Evolutionary conservation across 2,888 invertebrate species (phyloP), one percentile per base, ranked within the genome.

Genomic region (Creontiades dilutus): DNA sequence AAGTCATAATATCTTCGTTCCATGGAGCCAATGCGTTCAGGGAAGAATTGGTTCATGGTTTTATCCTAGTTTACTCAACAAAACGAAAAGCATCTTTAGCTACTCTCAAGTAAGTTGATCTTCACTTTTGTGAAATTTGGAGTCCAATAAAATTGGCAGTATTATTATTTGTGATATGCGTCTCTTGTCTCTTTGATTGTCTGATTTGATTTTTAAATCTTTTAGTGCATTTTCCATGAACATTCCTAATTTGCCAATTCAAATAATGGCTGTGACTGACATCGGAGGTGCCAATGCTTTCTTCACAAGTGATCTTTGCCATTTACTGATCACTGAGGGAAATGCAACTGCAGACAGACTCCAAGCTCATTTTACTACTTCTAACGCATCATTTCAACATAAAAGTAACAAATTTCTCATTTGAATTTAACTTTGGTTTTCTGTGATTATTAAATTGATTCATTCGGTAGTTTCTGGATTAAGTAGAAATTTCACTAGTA

Each of bases 51-150:
- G 97, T 98, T 91, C 99, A 99, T 93, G 99, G 99, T 46, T 98
- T 98, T 93, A 97, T 99, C 92, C 95, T 99, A 91, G 97, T 98
- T 90, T 99, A 98, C 93, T 99, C 98, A 0, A 97, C 98, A 12
- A 98, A 98, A 93, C 95, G 99, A 93, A 97, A 97, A 95, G 98
- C 99, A 46, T 99, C 98, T 14, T 95, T 99, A 92, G 97, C 98
- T 7, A 98, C 98, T 75, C 95, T 99, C 91, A 97, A 96, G 98
- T 97, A 94, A 94, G 95, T 94, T 68, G 37, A 28, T 84, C 23
- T 16, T 19, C 16, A n/a, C n/a, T n/a, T 37, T 37, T 37, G 23
- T 37, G 37, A 37, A 37, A 37, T 37, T 2, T 37, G 37, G 37
- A 37, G 37, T 37, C 37, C 37, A 4, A 37, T 2, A 37, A 37